phyloP scores from a whole-genome alignment of 1,140 invertebrate species.

The Bombus terrestris region DNA sequence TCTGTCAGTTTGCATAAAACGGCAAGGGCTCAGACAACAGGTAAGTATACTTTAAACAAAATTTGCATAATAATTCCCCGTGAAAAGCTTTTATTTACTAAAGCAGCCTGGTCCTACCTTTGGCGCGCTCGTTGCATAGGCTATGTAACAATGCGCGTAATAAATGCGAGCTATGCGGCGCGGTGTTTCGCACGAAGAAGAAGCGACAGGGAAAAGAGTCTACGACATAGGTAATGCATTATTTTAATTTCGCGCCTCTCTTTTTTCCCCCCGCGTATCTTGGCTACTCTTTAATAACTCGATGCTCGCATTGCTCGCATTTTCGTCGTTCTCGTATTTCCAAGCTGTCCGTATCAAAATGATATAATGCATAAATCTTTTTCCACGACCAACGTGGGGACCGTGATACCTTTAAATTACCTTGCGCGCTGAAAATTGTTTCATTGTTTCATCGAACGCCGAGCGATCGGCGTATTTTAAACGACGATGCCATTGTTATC shows the following conservation, averaged over 20 bases:
- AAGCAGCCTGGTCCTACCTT: background rate
- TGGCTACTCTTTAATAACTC: conserved; percentile 8
- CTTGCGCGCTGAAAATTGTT: background rate
- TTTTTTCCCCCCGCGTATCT: background rate
- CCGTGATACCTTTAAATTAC: conserved; percentile 1
- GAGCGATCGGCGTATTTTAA: background rate
- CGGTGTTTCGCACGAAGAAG: background rate
- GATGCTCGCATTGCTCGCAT: background rate
- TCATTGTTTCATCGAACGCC: background rate
- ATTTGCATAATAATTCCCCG: conserved; percentile 43
- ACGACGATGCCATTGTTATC: background rate
- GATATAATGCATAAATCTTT: conserved; percentile 14
- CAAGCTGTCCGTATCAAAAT: conserved; percentile 15
- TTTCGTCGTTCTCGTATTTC: background rate
- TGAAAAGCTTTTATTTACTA: conserved; percentile 42
- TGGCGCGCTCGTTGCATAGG: background rate
- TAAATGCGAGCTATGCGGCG: conserved; percentile 30
- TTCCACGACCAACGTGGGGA: no score
- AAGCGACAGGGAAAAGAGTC: conserved; percentile 7
- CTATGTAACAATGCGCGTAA: conserved; percentile 27
- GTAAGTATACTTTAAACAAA: conserved; percentile 33
- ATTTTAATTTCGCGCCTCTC: conserved; percentile 21
- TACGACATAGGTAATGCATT: conserved; percentile 30
- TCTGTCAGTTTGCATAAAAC: background rate
- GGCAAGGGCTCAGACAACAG: background rate